A percentile compares a stretch with the other conserved stretches of the same genome.
Conservation (phyloP, 2,113 vertebrate genomes). For the Rhizomys pruinosus region DNA sequence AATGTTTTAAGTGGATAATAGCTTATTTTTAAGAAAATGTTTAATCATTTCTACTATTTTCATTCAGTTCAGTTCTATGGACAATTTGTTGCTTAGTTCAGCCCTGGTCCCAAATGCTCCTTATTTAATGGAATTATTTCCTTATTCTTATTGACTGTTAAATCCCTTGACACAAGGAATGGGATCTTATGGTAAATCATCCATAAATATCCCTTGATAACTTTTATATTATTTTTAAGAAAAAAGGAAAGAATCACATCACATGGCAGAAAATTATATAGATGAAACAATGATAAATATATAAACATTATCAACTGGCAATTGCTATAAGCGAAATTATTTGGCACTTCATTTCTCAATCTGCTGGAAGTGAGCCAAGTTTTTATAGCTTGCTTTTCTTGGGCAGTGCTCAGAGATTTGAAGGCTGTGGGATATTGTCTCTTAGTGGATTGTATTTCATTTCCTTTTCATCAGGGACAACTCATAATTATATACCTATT, state of each 20-base stretch:
- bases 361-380: neutral
- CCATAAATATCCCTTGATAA: neutral
- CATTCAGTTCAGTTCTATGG: neutral
- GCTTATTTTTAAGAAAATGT: conserved; percentile 10
- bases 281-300: conserved; percentile 51
- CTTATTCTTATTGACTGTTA: neutral
- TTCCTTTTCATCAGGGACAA: neutral
- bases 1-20: neutral
- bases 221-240: conserved; percentile 55
- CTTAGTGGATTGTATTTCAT: neutral
- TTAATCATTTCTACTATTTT: neutral
- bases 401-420: neutral
- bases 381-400: neutral
- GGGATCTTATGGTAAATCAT: conserved; percentile 7
- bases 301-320: conserved; percentile 47
- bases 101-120: neutral
- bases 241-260: neutral
- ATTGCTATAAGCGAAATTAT: conserved; percentile 36
- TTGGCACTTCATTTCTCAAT: conserved; percentile 13
- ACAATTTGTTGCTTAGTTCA: neutral
- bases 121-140: neutral
- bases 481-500: neutral
- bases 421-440: neutral
- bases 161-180: conserved; percentile 55
- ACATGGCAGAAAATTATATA: conserved; percentile 56